Conservation (phyloP, 2,113 vertebrate species). For the Mionectes macconnelli region DNA sequence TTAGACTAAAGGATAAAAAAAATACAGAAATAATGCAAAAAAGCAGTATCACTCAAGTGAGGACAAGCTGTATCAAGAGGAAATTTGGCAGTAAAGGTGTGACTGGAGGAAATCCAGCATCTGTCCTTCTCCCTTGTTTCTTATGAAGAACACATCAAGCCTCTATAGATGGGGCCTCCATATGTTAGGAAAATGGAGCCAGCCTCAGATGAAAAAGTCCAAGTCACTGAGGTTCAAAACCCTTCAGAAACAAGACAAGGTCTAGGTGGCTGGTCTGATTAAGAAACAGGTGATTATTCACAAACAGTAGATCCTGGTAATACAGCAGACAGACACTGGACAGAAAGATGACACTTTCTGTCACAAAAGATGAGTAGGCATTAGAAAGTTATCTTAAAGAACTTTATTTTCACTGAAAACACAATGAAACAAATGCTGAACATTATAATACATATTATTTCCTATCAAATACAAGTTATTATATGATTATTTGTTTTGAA, state of each 20-base stretch:
- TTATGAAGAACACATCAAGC: neutral
- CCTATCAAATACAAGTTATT: neutral
- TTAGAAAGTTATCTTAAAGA: neutral
- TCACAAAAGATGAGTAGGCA: neutral
- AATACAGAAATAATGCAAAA: neutral
- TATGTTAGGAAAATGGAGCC: neutral
- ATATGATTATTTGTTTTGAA: neutral
- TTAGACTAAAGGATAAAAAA: neutral
- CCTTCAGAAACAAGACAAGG: neutral
- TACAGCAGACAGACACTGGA: neutral
- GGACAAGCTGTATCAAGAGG: neutral
- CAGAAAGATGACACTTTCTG: neutral
- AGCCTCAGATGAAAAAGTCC: neutral
- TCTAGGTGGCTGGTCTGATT: neutral
- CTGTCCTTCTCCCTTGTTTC: neutral
- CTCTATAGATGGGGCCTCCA: neutral
- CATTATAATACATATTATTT: neutral
- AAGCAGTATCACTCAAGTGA: neutral
- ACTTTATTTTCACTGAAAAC: neutral
- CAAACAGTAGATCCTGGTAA: neutral
- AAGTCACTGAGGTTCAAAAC: neutral
- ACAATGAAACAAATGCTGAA: neutral
- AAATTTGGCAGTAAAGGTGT: neutral
- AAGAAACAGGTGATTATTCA: neutral
- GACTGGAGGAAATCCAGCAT: neutral